Conservation (phyloP, 2,888 invertebrate genomes). For the Agrochola lota region DNA sequence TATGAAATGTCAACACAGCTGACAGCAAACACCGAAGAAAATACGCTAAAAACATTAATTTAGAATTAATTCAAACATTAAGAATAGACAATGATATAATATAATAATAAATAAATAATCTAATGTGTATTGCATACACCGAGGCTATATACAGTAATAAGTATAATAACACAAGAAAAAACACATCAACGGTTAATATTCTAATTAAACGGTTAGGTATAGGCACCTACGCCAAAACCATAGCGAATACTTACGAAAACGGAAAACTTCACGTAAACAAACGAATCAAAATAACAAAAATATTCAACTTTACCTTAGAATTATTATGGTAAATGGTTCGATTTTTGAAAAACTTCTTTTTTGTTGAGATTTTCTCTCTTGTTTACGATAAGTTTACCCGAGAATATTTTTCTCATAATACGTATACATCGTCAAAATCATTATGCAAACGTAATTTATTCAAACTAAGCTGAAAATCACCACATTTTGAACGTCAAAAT, state of each 20-base stretch:
- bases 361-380: not conserved
- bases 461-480: not conserved
- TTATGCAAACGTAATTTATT: not conserved
- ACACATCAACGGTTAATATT: not conserved
- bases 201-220: not conserved
- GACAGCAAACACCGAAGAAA: conserved; percentile 1
- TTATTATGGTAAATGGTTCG: too few relatives aligned
- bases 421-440: not conserved
- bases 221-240: not conserved
- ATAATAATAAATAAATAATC: conserved; percentile 28
- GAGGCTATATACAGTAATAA: not conserved
- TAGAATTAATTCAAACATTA: conserved; percentile 1
- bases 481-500: not conserved
- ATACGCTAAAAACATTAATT: not conserved
- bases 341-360: not conserved
- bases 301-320: not conserved
- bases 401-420: not conserved
- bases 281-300: not conserved
- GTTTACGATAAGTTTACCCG: not conserved
- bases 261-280: not conserved
- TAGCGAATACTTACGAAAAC: not conserved
- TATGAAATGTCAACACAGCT: not conserved
- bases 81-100: not conserved
- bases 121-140: conserved; percentile 51
- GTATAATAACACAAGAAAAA: not conserved